A percentile compares a stretch with the other conserved stretches of the same genome.
phyloP scores from a whole-genome alignment of 2,888 invertebrate genomes.

The Lithophane socia region DNA sequence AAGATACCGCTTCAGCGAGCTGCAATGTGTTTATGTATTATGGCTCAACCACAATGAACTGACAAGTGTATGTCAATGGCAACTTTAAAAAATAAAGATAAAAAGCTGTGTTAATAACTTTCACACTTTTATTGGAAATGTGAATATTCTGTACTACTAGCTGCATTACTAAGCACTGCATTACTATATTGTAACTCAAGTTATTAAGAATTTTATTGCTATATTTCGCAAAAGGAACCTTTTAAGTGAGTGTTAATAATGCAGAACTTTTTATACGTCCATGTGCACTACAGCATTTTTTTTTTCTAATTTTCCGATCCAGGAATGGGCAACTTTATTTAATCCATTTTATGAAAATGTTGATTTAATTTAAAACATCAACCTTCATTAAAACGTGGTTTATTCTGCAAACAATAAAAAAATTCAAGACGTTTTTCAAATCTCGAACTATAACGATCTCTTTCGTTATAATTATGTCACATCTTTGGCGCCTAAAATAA shows the following conservation, averaged over 20 bases:
- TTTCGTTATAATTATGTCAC: conserved; percentile 31
- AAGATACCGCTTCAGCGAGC: conserved; percentile 36
- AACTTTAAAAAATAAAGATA: conserved; percentile 8
- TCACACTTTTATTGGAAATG: neutral
- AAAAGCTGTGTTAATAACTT: neutral
- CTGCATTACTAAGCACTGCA: neutral
- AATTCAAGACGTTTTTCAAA: no score
- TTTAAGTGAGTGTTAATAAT: neutral
- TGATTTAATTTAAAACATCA: no score
- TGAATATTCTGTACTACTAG: neutral
- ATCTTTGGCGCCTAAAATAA: conserved; percentile 61
- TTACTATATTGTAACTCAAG: neutral
- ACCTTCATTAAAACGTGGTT: no score
- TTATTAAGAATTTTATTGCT: neutral
- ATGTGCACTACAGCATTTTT: neutral
- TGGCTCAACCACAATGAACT: conserved; percentile 42
- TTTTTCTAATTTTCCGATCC: no score
- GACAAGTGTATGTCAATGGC: conserved; percentile 37
- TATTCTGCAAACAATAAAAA: no score
- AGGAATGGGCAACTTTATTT: neutral
- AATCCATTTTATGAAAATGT: no score
- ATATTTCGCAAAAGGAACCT: neutral
- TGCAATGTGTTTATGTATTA: conserved; percentile 28
- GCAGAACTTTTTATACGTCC: neutral
- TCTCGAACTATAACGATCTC: no score